Base-by-base conservation (phyloP, 2,888 invertebrate species). In the Temnothorax ravouxi region DNA sequence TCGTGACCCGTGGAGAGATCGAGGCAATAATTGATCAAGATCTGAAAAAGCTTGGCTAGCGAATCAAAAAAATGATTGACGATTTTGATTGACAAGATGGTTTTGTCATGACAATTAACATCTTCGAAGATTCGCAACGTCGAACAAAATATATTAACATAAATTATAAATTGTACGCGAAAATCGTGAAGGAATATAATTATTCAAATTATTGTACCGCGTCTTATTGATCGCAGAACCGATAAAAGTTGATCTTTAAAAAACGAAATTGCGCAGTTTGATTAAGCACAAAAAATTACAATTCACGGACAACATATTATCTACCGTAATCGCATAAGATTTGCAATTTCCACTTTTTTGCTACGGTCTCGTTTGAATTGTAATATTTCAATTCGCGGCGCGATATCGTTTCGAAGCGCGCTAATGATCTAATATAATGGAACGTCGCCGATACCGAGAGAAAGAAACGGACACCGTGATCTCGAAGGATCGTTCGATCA, bases 1-100 rank as follows among this genome's bases (percentile, higher is more conserved):
- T 77, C 41, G 61, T 66, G 66, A 34, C 41, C 61, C 13, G 9
- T 67, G 41, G 59, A 76, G 59, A 80, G 80, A 54, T 81, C 79
- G 56, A 34, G 29, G 29, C 29, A 34, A 50, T 44, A 75, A 77
- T 34, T 62, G 66, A 71, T 86, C 41, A 47, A 77, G 25, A 52
- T 25, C 4, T 21, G 25, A 41, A 54, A 44, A 64, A 21, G 18
- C 6, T 50, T 47, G 25, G 5, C 5, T 54, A 34, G 6, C 3
- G 0, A 21, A 3, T 44, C 15, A 41, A 76, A 76, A 41, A 54
- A 54, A 9, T 64, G 18, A 38, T 25, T 25, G 66, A 52, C n/a
- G 38, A 64, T 5, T 61, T 62, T 21, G 3, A 25, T 21, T 3
- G 41, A 4, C 11, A 38, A 59, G 41, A 34, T 34, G n/a, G 50